Evolutionary conservation across 2,888 invertebrate species (phyloP).

Genomic region (Aplocera efformata): DNA sequence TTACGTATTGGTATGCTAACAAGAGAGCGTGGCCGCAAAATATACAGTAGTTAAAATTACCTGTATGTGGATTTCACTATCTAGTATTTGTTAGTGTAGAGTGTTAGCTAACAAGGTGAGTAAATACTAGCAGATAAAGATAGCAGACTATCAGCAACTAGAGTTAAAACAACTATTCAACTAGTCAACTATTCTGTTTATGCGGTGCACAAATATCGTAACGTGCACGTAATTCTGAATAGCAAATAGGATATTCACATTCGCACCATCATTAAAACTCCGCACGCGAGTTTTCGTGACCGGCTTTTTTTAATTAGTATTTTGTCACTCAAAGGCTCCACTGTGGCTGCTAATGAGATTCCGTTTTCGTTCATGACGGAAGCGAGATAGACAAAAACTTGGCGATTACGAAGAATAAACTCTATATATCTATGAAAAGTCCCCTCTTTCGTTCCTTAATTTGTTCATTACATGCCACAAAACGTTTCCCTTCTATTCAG

Average conservation of each 20-base stretch:
- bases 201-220: conserved; percentile 4
- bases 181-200: conserved; percentile 2
- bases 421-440: no score
- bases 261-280: conserved; percentile 19
- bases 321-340: conserved; percentile 28
- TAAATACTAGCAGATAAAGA: no score
- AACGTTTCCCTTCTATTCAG: conserved; percentile 5
- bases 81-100: no score
- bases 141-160: no score
- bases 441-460: conserved; percentile 21
- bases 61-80: no score
- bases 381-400: conserved; percentile 37
- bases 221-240: conserved; percentile 7
- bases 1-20: no score
- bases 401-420: conserved; percentile 37
- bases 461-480: conserved; percentile 13
- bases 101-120: no score
- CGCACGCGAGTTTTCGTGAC: conserved; percentile 32
- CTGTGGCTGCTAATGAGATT: conserved; percentile 38
- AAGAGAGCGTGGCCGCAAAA: no score
- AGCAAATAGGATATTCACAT: conserved; percentile 12
- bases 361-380: conserved; percentile 36
- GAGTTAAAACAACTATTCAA: conserved; percentile 4
- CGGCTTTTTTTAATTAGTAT: conserved; percentile 29
- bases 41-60: no score